Base-by-base conservation (phyloP, 2,113 vertebrate species). In the Triplophysa tibetana region DNA sequence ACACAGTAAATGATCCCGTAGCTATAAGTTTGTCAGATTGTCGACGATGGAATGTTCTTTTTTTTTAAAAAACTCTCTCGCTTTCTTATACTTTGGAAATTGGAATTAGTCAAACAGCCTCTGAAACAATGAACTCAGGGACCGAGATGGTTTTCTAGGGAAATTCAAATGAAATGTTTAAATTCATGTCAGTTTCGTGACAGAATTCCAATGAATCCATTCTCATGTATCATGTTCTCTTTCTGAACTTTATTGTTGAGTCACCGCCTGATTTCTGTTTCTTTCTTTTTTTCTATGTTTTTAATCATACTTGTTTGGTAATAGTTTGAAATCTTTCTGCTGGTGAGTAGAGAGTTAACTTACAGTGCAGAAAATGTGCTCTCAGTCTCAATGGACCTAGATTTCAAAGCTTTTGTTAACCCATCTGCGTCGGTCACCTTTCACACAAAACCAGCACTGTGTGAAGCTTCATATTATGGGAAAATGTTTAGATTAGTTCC, bases 401-500 rank as follows among this genome's bases (percentile, higher is more conserved):
- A 50, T 82, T 79, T 78, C 81, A 78, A 9, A 66, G 50, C 52
- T 24, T 73, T 66, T 50, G 62, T 79, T 43, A 61, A 45, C 10
- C 62, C 26, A 26, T 65, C 17, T 63, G 52, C 24, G 60, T 63
- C 43, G 45, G 70, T 14, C 11, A 61, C 52, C 13, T 17, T 54
- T 70, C 43, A 26, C 64, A 83, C 77, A 83, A 62, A 83, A 19
- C 19, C 81, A 68, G n/a, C 19, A 38, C 9, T 24, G 61, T 68
- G 19, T 68, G 11, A 72, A 72, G 1, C 67, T 65, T 72, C 8
- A 48, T n/a, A n/a, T 17, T 17, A 29, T 75, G 26, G 72, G 29
- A 64, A 72, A 16, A 14, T 33, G 9, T 19, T 14, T 24, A 33
- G 23, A n/a, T 54, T 45, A 70, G 13, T 68, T 70, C 2, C 9